Evolutionary conservation across 2,797 vertebrate genomes (phyloP).

Genomic region (Acanthiza pusilla): DNA sequence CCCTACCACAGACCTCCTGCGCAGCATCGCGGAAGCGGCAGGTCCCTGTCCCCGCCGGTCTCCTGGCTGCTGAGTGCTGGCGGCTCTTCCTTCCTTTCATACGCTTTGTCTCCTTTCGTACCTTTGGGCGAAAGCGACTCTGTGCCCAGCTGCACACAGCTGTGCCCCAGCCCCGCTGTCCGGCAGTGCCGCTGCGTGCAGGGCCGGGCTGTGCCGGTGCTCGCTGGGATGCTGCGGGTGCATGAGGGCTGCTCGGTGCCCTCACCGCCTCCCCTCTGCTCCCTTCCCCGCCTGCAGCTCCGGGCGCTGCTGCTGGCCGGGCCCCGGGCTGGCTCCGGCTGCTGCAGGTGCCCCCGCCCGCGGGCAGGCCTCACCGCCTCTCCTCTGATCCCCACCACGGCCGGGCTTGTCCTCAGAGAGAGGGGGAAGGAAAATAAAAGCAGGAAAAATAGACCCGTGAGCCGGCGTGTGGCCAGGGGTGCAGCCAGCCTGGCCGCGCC

Average conservation of each 20-base stretch:
- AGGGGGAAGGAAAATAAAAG: too few relatives aligned
- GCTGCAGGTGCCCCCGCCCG: background rate
- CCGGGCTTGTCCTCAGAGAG: background rate
- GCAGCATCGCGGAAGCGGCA: background rate
- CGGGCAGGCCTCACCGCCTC: background rate
- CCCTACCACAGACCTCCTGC: background rate
- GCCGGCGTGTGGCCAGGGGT: background rate
- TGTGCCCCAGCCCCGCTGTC: background rate
- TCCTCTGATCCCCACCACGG: background rate
- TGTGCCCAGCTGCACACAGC: background rate
- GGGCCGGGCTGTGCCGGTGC: accelerated
- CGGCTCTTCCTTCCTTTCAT: background rate
- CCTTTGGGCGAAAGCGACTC: background rate
- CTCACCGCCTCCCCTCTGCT: background rate
- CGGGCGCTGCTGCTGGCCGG: background rate
- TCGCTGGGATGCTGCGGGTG: background rate
- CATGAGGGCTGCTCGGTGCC: accelerated
- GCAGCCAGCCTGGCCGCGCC: background rate
- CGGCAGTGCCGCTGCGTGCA: accelerated
- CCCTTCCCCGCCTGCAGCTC: background rate
- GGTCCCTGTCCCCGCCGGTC: background rate
- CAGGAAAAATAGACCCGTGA: accelerated
- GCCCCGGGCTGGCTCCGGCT: background rate
- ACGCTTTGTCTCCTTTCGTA: background rate
- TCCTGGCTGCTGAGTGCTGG: background rate